Evolutionary conservation across 2,888 invertebrate genomes (phyloP), one percentile per base, ranked within the genome.

Genomic region (Lordiphosa fenestrarum): DNA sequence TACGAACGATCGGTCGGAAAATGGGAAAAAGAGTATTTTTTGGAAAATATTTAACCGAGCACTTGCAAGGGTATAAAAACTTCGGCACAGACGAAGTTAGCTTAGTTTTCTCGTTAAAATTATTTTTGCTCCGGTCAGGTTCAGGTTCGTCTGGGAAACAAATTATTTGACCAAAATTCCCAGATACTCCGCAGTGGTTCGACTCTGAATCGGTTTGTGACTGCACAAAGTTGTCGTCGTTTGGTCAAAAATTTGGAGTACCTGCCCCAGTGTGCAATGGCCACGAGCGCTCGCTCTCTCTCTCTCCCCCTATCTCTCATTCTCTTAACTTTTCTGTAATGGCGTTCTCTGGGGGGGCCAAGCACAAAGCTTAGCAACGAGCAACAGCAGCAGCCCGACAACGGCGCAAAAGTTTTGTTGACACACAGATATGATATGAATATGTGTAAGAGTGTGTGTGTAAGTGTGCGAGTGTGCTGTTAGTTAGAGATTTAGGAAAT

Each of bases 351-450:
- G 9, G 7, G 19, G 19, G 19, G 9, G 4, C 23, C 42, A 12
- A 48, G 21, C 30, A 12, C 15, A 60, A 60, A 60, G 60, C 60
- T 60, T 53, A 60, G 60, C 60, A 53, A 47, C 62, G 52, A 62
- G 52, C 30, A 60, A 62, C 59, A 61, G 59, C 59, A 61, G 59
- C 52, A 36, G 59, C 52, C 48, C 39, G 35, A 36, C 41, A 55
- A 36, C 52, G 40, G 37, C 37, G 41, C 54, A 21, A 47, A 38
- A 25, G 13, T 40, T 58, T 75, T 75, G 75, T 76, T 82, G 80
- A 71, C 61, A 74, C 60, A 66, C 62, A 53, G 46, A 62, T 65
- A 33, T 33, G 30, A 5, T n/a, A 36, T n/a, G n/a, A n/a, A n/a
- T n/a, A 10, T n/a, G 36, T 35, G 37, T 35, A 25, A 25, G 35